A percentile compares a stretch with the other conserved stretches of the same genome.
These are phyloP conservation scores for Poeciliopsis turrubarensis DNA, from an alignment of 2,113 vertebrate genomes.

Conservation along the genomic window DNA sequence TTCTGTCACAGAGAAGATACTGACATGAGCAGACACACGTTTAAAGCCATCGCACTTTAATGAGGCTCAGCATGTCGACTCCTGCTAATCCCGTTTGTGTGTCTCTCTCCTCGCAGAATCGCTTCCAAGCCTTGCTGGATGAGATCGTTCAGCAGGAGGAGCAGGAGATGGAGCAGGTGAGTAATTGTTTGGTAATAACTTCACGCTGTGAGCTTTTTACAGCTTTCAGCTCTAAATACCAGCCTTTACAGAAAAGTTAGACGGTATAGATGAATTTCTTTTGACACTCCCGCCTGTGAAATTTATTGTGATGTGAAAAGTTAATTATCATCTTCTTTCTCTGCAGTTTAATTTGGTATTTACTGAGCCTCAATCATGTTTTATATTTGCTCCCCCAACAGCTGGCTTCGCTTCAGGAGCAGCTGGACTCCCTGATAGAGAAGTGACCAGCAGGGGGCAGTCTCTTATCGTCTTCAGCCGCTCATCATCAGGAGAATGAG, in stretches of 20 bases:
- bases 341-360: constrained; percentile 63
- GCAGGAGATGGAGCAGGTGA: constrained; percentile 93
- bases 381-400: constrained; percentile 70
- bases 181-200: constrained; percentile 31
- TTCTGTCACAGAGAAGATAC: constrained; percentile 61
- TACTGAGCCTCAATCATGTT: constrained; percentile 61
- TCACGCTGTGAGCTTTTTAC: constrained; percentile 16
- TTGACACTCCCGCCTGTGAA: constrained; percentile 28
- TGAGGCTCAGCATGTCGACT: constrained; percentile 51
- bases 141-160: constrained; percentile 97
- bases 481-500: background rate
- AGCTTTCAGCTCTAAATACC: constrained; percentile 25
- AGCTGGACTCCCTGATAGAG: constrained; percentile 93
- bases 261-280: constrained; percentile 32
- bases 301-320: constrained; percentile 55
- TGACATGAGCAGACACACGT: constrained; percentile 52
- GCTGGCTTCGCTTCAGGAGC: constrained; percentile 94
- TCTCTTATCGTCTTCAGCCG: constrained; percentile 31
- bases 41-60: constrained; percentile 61
- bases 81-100: constrained; percentile 49
- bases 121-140: constrained; percentile 92
- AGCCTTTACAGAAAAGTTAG: constrained; percentile 12
- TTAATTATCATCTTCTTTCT: constrained; percentile 74
- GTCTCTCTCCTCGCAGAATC: constrained; percentile 81
- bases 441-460: constrained; percentile 85